Evolutionary conservation across 53 echinoderm and acorn worm genomes (phyloP).

Genomic region (Echinarachnius parma): DNA sequence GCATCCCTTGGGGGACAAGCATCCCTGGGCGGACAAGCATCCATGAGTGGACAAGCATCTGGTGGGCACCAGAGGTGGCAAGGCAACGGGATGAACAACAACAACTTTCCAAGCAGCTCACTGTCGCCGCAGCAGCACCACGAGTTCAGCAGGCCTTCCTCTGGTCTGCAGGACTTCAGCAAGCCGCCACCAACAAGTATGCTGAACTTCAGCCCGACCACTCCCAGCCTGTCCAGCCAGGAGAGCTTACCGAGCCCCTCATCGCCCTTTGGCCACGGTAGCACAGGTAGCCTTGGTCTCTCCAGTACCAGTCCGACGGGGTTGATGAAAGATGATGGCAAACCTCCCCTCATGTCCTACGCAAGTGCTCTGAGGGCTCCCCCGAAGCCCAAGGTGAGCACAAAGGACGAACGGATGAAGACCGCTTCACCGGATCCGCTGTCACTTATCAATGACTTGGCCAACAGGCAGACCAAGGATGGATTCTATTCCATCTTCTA

Average conservation of each 20-base stretch:
- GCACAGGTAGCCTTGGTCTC: slow-evolving; percentile 12
- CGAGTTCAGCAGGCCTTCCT: not conserved
- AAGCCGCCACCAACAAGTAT: slow-evolving; percentile 15
- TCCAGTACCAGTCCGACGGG: slow-evolving; percentile 32
- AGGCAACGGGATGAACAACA: not conserved
- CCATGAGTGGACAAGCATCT: no score
- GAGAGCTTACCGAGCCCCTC: slow-evolving; percentile 52
- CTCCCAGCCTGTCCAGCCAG: slow-evolving; percentile 36
- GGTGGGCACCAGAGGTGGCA: slow-evolving; percentile 31
- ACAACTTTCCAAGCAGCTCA: slow-evolving; percentile 5
- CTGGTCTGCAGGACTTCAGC: slow-evolving; percentile 34
- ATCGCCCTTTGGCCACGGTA: slow-evolving; percentile 45
- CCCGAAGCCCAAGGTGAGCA: slow-evolving; percentile 68
- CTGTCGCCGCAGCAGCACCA: slow-evolving; percentile 21
- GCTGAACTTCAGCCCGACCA: slow-evolving; percentile 43
- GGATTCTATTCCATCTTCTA: slow-evolving; percentile 94
- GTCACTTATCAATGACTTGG: slow-evolving; percentile 87
- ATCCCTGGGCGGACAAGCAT: not conserved
- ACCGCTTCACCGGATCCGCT: slow-evolving; percentile 97
- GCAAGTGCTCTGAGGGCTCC: slow-evolving; percentile 90
- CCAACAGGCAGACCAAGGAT: slow-evolving; percentile 84
- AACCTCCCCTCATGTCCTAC: slow-evolving; percentile 70
- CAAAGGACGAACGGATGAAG: slow-evolving; percentile 65
- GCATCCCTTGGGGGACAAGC: not conserved
- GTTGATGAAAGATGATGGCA: slow-evolving; percentile 56